Base-by-base conservation (phyloP, 2,797 vertebrate genomes). In the Lithobates pipiens region DNA sequence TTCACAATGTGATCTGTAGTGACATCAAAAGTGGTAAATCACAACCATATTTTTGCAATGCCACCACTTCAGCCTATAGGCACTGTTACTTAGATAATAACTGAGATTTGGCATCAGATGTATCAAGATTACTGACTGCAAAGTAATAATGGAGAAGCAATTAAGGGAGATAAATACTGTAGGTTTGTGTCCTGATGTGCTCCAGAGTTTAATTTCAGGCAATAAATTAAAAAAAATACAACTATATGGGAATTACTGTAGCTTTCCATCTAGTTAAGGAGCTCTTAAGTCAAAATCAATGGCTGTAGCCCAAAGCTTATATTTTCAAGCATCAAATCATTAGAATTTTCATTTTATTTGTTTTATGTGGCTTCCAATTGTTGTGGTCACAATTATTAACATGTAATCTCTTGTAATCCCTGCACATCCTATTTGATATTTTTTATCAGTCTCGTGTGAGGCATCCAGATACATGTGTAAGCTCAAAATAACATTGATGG, bases 271-370 rank as follows among this genome's bases (percentile, higher is more conserved):
- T 65, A 39, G 42, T 16, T 78, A 46, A 78, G 61, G 9, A 27
- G 3, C 8, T 78, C 36, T 27, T 78, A 29, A 44, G 36, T 42
- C 42, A 69, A 50, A 80, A 80, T 80, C 65, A 50, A 79, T 69
- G 29, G 25, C 39, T 78, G n/a, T 78, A 18, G 67, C 65, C 36
- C 42, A 80, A 54, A 78, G 61, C 23, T 68, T 65, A 16, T 25
- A 25, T 67, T 78, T 78, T 27, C 46, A 34, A 50, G 2, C 23
- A 10, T 68, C 25, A 46, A 10, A 70, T 70, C 10, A 27, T 44
- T 46, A 11, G 1, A 74, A 74, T 80, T 70, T 16, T n/a, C 8
- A 6, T 54, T 13, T 50, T 16, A n/a, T 67, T 61, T 42, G 3
- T 67, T 42, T 21, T 29, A 1, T 50, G 16, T 34, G 44, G 46